Conservation (phyloP, 2,888 invertebrate genomes). For the Orthosia gracilis region DNA sequence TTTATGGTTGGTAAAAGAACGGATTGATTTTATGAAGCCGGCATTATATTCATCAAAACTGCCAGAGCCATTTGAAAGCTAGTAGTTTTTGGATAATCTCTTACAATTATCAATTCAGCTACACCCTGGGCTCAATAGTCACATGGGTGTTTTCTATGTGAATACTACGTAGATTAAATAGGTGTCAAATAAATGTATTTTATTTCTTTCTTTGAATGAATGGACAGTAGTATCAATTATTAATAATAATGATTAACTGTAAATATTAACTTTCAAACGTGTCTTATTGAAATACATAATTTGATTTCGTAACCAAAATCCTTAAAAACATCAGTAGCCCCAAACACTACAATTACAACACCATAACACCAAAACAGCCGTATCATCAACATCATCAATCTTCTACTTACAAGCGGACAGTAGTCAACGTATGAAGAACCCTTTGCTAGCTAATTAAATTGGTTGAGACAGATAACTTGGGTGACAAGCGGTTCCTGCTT, state of each 20-base stretch:
- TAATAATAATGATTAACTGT: no score
- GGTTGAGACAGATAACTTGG: conserved; percentile 58
- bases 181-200: no score
- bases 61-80: no score
- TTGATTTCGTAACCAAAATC: no score
- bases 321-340: not conserved
- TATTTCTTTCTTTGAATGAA: no score
- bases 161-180: no score
- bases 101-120: no score
- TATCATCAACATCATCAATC: conserved; percentile 55
- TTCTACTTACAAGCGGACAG: conserved; percentile 36
- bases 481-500: conserved; percentile 65
- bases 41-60: not conserved
- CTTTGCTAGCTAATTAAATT: conserved; percentile 72
- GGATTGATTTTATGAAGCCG: not conserved
- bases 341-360: not conserved
- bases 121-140: no score
- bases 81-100: not conserved
- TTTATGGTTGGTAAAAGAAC: not conserved
- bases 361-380: not conserved
- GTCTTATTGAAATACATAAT: no score
- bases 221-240: no score
- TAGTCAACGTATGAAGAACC: conserved; percentile 57
- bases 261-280: no score
- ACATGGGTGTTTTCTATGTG: no score